phyloP scores from a whole-genome alignment of 2,888 invertebrate species.

The Pterostichus niger region DNA sequence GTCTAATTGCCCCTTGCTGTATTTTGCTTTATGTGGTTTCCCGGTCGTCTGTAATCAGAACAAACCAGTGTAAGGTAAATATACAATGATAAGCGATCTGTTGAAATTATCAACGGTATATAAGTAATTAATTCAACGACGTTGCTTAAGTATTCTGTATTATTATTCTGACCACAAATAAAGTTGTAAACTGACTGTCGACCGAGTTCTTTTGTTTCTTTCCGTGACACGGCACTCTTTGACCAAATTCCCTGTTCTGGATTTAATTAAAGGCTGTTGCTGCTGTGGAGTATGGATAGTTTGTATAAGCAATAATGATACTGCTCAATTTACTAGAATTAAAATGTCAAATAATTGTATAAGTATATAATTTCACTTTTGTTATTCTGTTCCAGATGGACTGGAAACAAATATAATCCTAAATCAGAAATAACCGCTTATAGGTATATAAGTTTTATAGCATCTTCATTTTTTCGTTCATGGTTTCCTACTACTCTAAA shows the following conservation, averaged over 20 bases:
- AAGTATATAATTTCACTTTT: too few relatives aligned
- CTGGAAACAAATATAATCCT: too few relatives aligned
- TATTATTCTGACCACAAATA: slow-evolving; percentile 35
- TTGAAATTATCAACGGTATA: slow-evolving; percentile 18
- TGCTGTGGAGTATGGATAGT: background rate
- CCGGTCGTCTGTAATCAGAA: slow-evolving; percentile 40
- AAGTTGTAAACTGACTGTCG: slow-evolving; percentile 41
- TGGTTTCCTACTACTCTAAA: too few relatives aligned
- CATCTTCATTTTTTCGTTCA: too few relatives aligned
- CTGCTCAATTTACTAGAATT: background rate
- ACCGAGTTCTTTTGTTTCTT: slow-evolving; percentile 30
- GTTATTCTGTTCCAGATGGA: too few relatives aligned
- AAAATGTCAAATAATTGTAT: too few relatives aligned
- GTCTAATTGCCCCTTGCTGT: slow-evolving; percentile 13
- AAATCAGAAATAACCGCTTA: too few relatives aligned
- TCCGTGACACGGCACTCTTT: slow-evolving; percentile 18
- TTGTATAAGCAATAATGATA: background rate
- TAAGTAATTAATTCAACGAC: slow-evolving; percentile 33
- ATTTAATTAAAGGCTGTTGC: slow-evolving; percentile 19
- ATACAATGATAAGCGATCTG: slow-evolving; percentile 32
- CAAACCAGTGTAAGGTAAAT: slow-evolving; percentile 35
- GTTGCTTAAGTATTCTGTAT: slow-evolving; percentile 10
- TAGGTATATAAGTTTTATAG: too few relatives aligned
- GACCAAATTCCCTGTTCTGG: background rate
- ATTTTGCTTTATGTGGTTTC: slow-evolving; percentile 1